Base-by-base conservation (phyloP, 2,797 vertebrate genomes). In the Emys orbicularis region DNA sequence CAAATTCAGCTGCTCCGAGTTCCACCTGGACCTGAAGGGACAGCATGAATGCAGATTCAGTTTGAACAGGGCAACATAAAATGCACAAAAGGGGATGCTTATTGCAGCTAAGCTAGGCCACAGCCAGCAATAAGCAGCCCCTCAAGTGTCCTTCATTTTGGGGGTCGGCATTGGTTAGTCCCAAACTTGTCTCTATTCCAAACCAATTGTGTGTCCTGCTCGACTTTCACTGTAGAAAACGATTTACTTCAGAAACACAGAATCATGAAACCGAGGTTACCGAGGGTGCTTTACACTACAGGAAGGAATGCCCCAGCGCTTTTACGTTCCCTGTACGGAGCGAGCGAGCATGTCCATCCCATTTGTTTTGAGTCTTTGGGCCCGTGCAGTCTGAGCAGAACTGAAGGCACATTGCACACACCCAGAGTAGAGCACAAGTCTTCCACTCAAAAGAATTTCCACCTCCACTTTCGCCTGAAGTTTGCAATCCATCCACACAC, bases 101-200 rank as follows among this genome's bases (percentile, higher is more conserved):
- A 12, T 27, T 3, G 53, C 52, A 80, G 53, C 16, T 27, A 18
- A 6, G 2, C 34, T 52, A 34, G 61, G 80, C n/a, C 53, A 5
- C 0, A 12, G 10, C 25, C 21, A 0, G 3, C 52, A 80, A 57
- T 13, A 13, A 59, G 57, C 13, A 59, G 29, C 29, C n/a, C 34
- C 61, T 77, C 44, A 47, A 53, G 5, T 47, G 56, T 6, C 6
- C 23, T 31, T 34, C 1, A 1, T 5, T 16, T 34, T 11, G 27
- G 0, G 0, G 92, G 82, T 29, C 13, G 13, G 34, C 4, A 0
- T 47, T 1, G 0, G 47, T 18, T 25, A 59, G 1, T 29, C 21
- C 80, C 74, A 0, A 0, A 41, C 9, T 31, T 57, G 56, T 44
- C 68, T 57, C 81, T 52, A 18, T 41, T 41, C 82, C 65, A 37